Percentiles rank a stretch among this genome's conserved stretches.
These are phyloP conservation scores for Misgurnus mizolepis DNA, from an alignment of 2,113 vertebrate genomes.

Conservation along the genomic window DNA sequence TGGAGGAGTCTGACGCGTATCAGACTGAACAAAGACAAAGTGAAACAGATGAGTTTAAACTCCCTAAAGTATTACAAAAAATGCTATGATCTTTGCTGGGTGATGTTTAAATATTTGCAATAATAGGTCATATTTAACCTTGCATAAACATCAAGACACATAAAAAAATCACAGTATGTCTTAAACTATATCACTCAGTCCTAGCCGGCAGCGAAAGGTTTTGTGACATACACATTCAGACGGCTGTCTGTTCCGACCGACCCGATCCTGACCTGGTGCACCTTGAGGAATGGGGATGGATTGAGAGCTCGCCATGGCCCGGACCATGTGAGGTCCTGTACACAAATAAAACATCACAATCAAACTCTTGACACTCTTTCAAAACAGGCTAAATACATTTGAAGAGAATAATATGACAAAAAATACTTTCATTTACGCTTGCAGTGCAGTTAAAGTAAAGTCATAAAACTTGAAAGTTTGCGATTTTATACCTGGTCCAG, in stretches of 20 bases:
- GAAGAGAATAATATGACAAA: too few species aligned
- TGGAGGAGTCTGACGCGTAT: conserved; percentile 85
- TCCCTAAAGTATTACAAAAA: not conserved
- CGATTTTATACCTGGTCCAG: conserved; percentile 68
- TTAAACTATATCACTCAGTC: not conserved
- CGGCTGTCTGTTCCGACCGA: conserved; percentile 81
- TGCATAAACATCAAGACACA: too few species aligned
- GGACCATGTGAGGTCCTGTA: conserved; percentile 85
- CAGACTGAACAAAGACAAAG: conserved; percentile 76
- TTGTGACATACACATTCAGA: conserved; percentile 92
- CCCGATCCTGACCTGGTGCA: conserved; percentile 72
- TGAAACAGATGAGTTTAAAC: not conserved
- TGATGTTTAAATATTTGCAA: not conserved
- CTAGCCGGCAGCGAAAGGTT: not conserved
- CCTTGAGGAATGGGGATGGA: conserved; percentile 81
- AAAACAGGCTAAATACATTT: too few species aligned
- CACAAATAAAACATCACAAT: not conserved
- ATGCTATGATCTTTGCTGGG: not conserved
- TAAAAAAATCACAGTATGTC: not conserved
- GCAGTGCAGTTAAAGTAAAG: too few species aligned
- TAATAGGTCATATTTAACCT: not conserved
- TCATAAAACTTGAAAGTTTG: too few species aligned
- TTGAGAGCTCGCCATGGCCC: conserved; percentile 83
- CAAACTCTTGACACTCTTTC: too few species aligned
- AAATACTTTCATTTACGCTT: too few species aligned